Evolutionary conservation across 2,888 invertebrate genomes (phyloP), one percentile per base, ranked within the genome.

Genomic region (Bedellia somnulentella): DNA sequence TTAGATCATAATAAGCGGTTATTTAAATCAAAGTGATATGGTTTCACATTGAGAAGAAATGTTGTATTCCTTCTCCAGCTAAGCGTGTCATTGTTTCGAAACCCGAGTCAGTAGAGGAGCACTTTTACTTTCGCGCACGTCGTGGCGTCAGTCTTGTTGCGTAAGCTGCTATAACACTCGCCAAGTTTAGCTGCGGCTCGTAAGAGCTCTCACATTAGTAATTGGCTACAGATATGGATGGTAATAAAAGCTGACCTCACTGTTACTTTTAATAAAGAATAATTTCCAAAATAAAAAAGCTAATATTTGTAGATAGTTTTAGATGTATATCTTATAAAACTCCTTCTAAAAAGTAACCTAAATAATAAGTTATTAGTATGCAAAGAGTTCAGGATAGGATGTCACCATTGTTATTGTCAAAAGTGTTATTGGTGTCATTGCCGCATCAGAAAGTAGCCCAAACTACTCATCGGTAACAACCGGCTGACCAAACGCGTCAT

Each of bases 51-150:
- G 3, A 10, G 8, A 24, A 6, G 40, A 40, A 37, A 41, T 52
- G 41, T 52, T 51, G 50, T 52, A 51, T 52, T 59, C 57, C 56
- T 56, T 55, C 51, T 57, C 58, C 50, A 52, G 48, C 45, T 48
- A 52, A 56, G 49, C 49, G 51, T 49, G 50, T 53, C 50, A 50
- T 57, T 57, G 57, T 66, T 64, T 66, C 64, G 67, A 71, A 71
- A 73, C 58, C 46, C 43, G 42, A 43, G 49, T 48, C 49, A 55
- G 50, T 57, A 47, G 54, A 61, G 63, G 62, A 58, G 63, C 60
- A 63, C 75, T 75, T 75, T 75, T 73, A 73, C 75, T 75, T 75
- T 75, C 64, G 61, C 64, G 56, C 57, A 50, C 58, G 47, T 34
- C 36, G 53, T 47, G 46, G 9, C 30, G 11, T 17, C 29, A 44